Percentiles rank a stretch among this genome's conserved stretches.
phyloP scores from a whole-genome alignment of 2,113 vertebrate species.

The Pelecanoides urinatrix region DNA sequence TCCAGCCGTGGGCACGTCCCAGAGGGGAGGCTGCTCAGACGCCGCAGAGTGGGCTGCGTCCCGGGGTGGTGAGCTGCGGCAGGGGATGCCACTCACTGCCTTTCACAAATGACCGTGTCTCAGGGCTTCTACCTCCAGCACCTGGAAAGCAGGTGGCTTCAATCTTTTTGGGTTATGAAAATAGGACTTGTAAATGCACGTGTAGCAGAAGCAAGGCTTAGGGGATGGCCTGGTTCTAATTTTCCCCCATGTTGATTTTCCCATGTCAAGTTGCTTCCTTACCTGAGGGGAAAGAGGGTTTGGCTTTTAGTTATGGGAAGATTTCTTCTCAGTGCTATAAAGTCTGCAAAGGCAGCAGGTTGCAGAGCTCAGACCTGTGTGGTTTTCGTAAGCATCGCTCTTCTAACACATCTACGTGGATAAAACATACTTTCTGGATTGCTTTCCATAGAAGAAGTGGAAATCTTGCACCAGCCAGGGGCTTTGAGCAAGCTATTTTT shows the following conservation, averaged over 20 bases:
- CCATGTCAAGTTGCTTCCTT: background rate
- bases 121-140: background rate
- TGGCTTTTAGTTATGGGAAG: background rate
- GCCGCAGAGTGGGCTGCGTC: rapidly evolving
- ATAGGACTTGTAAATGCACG: background rate
- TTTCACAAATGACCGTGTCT: background rate
- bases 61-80: background rate
- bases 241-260: background rate
- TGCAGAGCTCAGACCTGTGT: background rate
- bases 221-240: background rate
- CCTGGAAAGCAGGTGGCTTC: background rate
- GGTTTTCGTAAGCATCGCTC: background rate
- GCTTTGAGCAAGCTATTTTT: background rate
- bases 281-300: background rate
- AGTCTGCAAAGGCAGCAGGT: background rate
- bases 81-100: background rate
- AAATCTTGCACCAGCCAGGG: background rate
- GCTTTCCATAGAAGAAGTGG: background rate
- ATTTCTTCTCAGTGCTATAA: background rate
- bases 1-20: rapidly evolving
- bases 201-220: background rate
- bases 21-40: background rate
- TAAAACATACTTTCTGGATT: background rate
- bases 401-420: rapidly evolving
- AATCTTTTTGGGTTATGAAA: background rate